These are phyloP conservation scores for Tanypteryx hageni DNA, from an alignment of 2,888 invertebrate species.

Conservation along the genomic window DNA sequence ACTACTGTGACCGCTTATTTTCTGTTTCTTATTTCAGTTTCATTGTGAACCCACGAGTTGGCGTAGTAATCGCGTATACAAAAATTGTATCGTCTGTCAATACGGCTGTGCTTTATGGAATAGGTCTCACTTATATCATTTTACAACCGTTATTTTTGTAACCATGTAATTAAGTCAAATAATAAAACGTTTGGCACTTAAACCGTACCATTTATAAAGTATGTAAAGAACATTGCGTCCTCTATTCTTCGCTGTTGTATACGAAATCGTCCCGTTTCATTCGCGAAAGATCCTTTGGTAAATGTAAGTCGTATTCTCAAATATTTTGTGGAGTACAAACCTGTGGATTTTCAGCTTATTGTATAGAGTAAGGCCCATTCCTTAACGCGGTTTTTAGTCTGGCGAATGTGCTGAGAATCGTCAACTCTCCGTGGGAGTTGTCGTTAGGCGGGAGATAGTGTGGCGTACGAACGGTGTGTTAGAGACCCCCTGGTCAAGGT, in stretches of 20 bases:
- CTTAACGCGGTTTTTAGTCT: neutral
- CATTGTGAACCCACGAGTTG: neutral
- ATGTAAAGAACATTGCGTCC: constrained; percentile 48
- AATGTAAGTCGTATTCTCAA: constrained; percentile 25
- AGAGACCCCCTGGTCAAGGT: constrained; percentile 75
- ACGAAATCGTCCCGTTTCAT: constrained; percentile 48
- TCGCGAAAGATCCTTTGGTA: constrained; percentile 3
- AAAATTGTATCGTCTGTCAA: constrained; percentile 57
- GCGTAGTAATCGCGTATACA: constrained; percentile 58
- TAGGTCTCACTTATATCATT: constrained; percentile 23
- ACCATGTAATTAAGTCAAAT: neutral
- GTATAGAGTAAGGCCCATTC: neutral
- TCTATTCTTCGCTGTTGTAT: constrained; percentile 36
- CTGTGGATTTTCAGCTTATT: neutral
- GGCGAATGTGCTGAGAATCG: constrained; percentile 5
- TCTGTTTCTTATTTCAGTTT: neutral
- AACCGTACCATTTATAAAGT: neutral
- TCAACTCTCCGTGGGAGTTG: constrained; percentile 35
- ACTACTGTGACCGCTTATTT: neutral
- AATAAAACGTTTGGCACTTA: constrained; percentile 19
- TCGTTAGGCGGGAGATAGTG: constrained; percentile 43
- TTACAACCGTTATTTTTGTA: constrained; percentile 57
- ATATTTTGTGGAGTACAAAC: constrained; percentile 40
- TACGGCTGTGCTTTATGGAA: constrained; percentile 53
- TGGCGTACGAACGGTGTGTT: constrained; percentile 62